Conservation (phyloP, 1,140 invertebrate genomes). For the Drosophila kohkoa region DNA sequence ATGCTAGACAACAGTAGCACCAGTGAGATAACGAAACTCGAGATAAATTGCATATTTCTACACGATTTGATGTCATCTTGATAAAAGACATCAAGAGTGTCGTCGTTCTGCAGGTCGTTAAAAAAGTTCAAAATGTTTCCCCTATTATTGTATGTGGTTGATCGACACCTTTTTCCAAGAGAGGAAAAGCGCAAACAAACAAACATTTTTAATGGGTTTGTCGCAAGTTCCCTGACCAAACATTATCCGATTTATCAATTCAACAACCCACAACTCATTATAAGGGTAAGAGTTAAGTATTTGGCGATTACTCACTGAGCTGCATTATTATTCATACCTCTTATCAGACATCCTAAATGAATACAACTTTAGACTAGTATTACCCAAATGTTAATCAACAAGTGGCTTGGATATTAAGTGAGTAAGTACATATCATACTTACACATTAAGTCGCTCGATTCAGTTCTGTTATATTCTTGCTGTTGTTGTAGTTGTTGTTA, state of each 20-base stretch:
- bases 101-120: conserved; percentile 22
- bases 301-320: conserved; percentile 42
- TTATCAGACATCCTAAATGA: conserved; percentile 28
- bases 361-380: background rate
- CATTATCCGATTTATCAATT: conserved; percentile 1
- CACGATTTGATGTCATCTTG: conserved; percentile 26
- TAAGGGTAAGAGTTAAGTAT: conserved; percentile 30
- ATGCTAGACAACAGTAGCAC: conserved; percentile 42
- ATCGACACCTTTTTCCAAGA: conserved; percentile 14
- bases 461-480: background rate
- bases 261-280: too few relatives aligned
- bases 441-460: conserved; percentile 31
- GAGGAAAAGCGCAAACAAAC: conserved; percentile 21
- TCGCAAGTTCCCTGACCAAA: conserved; percentile 43
- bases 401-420: conserved; percentile 7
- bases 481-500: background rate
- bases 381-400: conserved; percentile 15
- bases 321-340: conserved; percentile 53
- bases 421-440: conserved; percentile 26
- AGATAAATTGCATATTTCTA: conserved; percentile 39
- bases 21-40: conserved; percentile 28
- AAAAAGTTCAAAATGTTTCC: conserved; percentile 32
- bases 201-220: conserved; percentile 47
- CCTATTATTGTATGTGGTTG: conserved; percentile 15
- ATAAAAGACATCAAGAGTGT: conserved; percentile 32